Evolutionary conservation across 2,797 vertebrate genomes (phyloP), one percentile per base, ranked within the genome.

Genomic region (Arremon aurantiirostris): DNA sequence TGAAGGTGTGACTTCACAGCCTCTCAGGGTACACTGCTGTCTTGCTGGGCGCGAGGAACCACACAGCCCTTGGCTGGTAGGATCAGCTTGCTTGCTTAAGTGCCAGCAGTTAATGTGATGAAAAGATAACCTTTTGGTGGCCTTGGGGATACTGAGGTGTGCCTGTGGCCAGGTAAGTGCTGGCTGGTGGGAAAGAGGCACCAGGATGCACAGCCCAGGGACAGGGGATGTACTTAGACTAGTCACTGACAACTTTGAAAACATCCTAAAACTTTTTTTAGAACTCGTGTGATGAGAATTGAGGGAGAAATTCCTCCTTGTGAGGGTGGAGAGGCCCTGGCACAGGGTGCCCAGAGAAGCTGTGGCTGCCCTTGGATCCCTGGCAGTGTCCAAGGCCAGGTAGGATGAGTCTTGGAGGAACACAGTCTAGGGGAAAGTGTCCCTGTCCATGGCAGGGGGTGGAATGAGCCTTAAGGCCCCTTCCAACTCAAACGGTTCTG

Each of bases 181-280:
- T 73, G 52, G 8, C 24, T 60, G 57, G 19, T 61, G 22, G 28
- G 60, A 61, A 47, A 52, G 56, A 73, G 27, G 34, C 11, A 32
- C 26, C 1, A 8, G 34, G 39, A 37, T 53, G 42, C 19, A 6
- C 41, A 39, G 41, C 35, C 23, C 1, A 2, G 8, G 34, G 32
- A 8, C 0, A 0, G 6, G n/a, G 32, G 9, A 24, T 14, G 3
- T 17, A 19, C 8, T 60, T 46, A 12, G 0, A 8, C 6, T 10
- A 2, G 20, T 79, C n/a, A 8, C 41, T 70, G 34, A 34, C 9
- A 12, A 22, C 65, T 85, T 56, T 39, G 42, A 30, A 57, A 75
- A 53, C 14, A 22, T 26, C 14, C 6, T 42, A 14, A 37, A 69
- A 12, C 7, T 2, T 55, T 57, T 47, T 70, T 52, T 27, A 41